Evolutionary conservation across 2,888 invertebrate genomes (phyloP), one percentile per base, ranked within the genome.

Genomic region (Lysandra coridon): DNA sequence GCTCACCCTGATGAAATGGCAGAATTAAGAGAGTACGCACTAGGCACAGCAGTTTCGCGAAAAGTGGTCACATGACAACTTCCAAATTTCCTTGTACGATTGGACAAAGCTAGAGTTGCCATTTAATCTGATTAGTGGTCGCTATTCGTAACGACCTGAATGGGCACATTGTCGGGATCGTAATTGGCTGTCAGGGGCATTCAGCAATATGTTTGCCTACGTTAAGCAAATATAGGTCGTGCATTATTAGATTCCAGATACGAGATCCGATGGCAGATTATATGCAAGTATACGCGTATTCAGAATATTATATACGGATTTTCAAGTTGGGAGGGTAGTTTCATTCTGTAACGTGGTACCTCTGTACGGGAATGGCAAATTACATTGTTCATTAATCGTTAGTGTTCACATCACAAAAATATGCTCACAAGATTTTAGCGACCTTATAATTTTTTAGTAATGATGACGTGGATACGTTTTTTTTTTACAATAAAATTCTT

Each of bases 71-170:
- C 23, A n/a, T 62, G 62, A 62, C 12, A 33, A 33, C 69, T 4
- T 33, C 69, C 69, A 69, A 10, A 23, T 30, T 30, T 33, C 33
- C 33, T 69, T 69, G 30, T 69, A 30, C 33, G 74, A 73, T 40
- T 14, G 44, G 23, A 49, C 75, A 23, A 44, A 44, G 23, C 23
- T 44, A 23, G 23, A n/a, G 81, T 79, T 78, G 80, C 80, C 80
- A 79, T 81, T 81, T 81, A 78, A 82, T 82, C 78, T 81, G 81
- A 82, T 81, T 81, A 82, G 79, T 78, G 80, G 77, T 76, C 79
- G 78, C 78, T 79, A 78, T 80, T 79, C 79, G 79, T 79, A 44
- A 78, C 53, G 80, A 78, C 79, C 79, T 78, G 74, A 76, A 81
- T 80, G 30, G 78, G 73, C 69, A 79, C 78, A 80, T 79, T 80